Base-by-base conservation (phyloP, 2,888 invertebrate species). In the Tachina fera region DNA sequence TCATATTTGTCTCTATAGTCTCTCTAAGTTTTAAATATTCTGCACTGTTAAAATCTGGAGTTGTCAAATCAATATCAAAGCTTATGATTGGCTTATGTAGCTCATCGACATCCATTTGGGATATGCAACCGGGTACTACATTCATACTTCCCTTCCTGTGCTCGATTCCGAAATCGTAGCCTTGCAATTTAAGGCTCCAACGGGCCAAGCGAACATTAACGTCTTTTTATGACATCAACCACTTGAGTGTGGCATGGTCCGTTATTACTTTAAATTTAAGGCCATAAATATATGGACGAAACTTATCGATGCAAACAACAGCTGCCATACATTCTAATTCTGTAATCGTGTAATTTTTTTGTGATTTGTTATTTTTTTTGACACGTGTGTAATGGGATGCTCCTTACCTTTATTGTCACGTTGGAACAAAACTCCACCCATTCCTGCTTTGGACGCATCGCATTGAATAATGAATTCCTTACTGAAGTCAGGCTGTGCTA, bases 331-430 rank as follows among this genome's bases (percentile, higher is more conserved):
- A 72, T 16, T 80, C 72, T 8, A 72, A 11, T 16, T 78, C 79
- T 1, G 79, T 79, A 0, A 65, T 63, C 0, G 79, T 79, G 9
- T 79, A 79, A 10, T 79, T 79, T 5, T 16, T 16, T n/a, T 79
- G 79, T 3, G 53, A 8, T 1, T 45, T 56, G 19, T 86, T 4
- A 87, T 31, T 47, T 87, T 91, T 89, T 22, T 89, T 68, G 63
- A 83, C 8, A 79, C 49, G n/a, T 58, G 70, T 1, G 74, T 53
- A 5, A 78, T 68, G n/a, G 86, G 78, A 3, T 68, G 49, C 51
- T 84, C 80, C 3, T 14, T 47, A 0, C 65, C 79, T 10, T 72
- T 1, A 8, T 71, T 53, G 13, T 83, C 79, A 2, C 61, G 22
- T 47, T 82, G 81, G 16, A 67, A 80, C 6, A 86, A 43, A 11